These are phyloP conservation scores for Odontomachus brunneus DNA, from an alignment of 1,140 invertebrate species.

Conservation along the genomic window DNA sequence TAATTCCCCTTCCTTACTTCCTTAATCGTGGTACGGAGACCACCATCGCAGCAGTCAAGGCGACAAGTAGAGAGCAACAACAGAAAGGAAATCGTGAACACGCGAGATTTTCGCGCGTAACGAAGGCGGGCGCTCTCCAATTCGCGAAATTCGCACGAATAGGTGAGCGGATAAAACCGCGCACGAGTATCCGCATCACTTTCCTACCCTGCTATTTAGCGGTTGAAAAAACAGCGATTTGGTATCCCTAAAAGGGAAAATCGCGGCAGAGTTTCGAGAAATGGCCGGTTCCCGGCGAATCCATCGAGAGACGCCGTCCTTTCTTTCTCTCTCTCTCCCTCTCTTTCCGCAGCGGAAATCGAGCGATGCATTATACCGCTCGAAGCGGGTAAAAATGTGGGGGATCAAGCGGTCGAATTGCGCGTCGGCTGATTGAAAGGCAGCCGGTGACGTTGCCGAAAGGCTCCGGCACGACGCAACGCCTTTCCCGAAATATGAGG, in stretches of 20 bases:
- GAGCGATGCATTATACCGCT: conserved; percentile 56
- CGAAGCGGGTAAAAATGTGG: conserved; percentile 49
- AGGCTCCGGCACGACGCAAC: conserved; percentile 36
- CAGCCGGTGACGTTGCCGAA: conserved; percentile 48
- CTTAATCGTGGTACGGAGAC: too few relatives aligned
- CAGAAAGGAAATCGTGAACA: too few relatives aligned
- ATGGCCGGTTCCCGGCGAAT: background rate
- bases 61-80: too few relatives aligned
- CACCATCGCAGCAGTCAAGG: too few relatives aligned
- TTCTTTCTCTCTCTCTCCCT: background rate
- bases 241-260: conserved; percentile 8
- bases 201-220: conserved; percentile 1
- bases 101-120: too few relatives aligned
- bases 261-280: conserved; percentile 26
- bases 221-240: conserved; percentile 15
- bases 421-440: conserved; percentile 60
- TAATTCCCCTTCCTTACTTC: too few relatives aligned
- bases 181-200: background rate
- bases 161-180: too few relatives aligned
- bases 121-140: too few relatives aligned
- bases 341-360: conserved; percentile 17
- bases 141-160: too few relatives aligned
- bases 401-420: conserved; percentile 55
- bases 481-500: conserved; percentile 50
- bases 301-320: conserved; percentile 6